Evolutionary conservation across 2,113 vertebrate species (phyloP), one percentile per base, ranked within the genome.

Genomic region (Scartelaos histophorus): DNA sequence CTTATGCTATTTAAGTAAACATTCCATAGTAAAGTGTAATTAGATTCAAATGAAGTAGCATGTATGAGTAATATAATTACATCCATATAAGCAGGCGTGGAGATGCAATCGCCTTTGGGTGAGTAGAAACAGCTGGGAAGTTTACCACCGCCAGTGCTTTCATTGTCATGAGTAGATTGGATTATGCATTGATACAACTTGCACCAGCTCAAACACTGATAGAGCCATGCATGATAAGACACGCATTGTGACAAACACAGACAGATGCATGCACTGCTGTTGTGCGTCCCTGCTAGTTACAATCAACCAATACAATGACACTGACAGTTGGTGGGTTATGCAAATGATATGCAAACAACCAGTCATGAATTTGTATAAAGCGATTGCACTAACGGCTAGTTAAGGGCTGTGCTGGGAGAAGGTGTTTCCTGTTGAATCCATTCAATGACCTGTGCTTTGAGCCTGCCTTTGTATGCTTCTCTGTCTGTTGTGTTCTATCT

Each of bases 271-370:
- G 17, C 43, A 56, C 64, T 71, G 71, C 53, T 67, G 73, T 74
- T 67, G 69, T 80, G 74, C 76, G 84, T 71, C 77, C 67, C 51
- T 77, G 70, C 54, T 78, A 78, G 79, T 87, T 82, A 79, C 71
- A 91, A 79, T 87, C 82, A 87, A 49, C 21, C 71, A 74, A n/a
- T 74, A 73, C 74, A 86, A 82, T 75, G 75, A 66, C 66, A 69
- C 58, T 84, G 91, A 88, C 91, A 91, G 91, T 92, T 92, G 91
- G 89, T 85, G 83, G 83, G 45, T 88, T 87, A 91, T 91, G 86
- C 81, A 92, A 92, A 91, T 84, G 0, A 74, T 17, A 91, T 92
- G 85, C 89, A 91, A 92, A 92, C 84, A 62, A 76, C 71, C 62
- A 70, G 67, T 67, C 54, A 13, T 76, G 77, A 77, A 86, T 91